Conservation (phyloP, 2,113 vertebrate species). For the Parus major region DNA sequence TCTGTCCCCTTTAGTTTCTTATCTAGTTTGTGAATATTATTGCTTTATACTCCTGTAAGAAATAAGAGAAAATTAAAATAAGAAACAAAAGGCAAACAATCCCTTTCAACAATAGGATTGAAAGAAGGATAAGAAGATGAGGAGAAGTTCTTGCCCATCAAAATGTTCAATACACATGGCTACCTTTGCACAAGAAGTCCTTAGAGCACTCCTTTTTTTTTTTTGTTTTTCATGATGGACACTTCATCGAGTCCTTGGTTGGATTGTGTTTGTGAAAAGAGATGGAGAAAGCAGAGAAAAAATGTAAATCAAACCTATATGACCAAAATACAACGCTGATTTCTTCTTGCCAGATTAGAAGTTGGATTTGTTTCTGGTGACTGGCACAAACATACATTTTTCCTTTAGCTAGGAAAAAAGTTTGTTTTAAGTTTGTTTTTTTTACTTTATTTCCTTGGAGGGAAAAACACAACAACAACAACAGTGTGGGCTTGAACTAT, state of each 20-base stretch:
- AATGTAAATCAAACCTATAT: not conserved
- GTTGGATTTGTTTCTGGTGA: not conserved
- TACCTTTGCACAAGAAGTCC: not conserved
- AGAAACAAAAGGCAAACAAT: not conserved
- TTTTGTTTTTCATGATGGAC: not conserved
- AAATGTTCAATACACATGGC: not conserved
- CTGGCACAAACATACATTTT: not conserved
- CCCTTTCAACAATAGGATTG: not conserved
- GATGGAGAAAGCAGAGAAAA: not conserved
- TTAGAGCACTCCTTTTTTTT: not conserved
- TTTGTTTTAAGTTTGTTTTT: not conserved
- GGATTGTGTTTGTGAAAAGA: not conserved
- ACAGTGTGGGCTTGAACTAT: slow-evolving; percentile 3
- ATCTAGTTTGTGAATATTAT: not conserved
- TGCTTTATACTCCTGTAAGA: not conserved
- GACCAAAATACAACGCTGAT: not conserved
- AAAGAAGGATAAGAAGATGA: not conserved
- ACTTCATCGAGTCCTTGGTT: not conserved
- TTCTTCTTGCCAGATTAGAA: slow-evolving; percentile 1
- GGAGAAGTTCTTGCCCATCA: not conserved
- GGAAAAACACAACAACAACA: slow-evolving; percentile 1
- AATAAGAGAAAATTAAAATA: not conserved
- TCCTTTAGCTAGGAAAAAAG: not conserved
- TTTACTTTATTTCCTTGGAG: not conserved
- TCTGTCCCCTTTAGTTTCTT: not conserved